Conservation (phyloP, 2,888 invertebrate genomes). For the Hirtodrosophila alboralis region DNA sequence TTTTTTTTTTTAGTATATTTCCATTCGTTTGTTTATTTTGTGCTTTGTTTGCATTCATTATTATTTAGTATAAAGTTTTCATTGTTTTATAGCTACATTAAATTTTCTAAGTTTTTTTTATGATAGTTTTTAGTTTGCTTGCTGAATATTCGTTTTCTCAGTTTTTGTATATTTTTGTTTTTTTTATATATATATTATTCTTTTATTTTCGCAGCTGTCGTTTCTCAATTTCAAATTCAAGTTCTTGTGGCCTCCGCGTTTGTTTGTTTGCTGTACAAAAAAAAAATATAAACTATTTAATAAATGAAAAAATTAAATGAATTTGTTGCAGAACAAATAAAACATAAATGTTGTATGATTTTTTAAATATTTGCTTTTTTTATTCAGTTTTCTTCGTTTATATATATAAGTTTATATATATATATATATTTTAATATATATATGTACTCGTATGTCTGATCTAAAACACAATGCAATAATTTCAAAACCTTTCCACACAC, state of each 20-base stretch:
- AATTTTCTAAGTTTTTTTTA: conserved; percentile 65
- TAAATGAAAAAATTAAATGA: background rate
- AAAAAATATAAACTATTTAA: conserved; percentile 17
- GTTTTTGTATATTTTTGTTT: conserved; percentile 11
- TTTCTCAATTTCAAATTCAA: conserved; percentile 33
- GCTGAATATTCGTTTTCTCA: conserved; percentile 22
- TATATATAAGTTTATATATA: conserved; percentile 51
- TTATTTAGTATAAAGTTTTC: conserved; percentile 54
- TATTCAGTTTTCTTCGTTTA: conserved; percentile 62
- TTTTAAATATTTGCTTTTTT: conserved; percentile 54
- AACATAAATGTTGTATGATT: conserved; percentile 48
- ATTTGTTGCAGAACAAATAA: conserved; percentile 40
- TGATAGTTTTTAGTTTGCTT: conserved; percentile 67
- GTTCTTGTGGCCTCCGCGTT: conserved; percentile 5
- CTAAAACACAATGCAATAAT: conserved; percentile 62
- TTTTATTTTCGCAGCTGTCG: conserved; percentile 14
- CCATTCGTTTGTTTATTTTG: conserved; percentile 26
- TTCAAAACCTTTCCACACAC: conserved; percentile 22
- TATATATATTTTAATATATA: conserved; percentile 49
- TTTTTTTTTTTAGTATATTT: conserved; percentile 17
- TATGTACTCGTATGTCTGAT: conserved; percentile 36
- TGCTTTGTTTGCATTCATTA: conserved; percentile 21
- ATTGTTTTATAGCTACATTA: conserved; percentile 61
- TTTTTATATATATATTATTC: conserved; percentile 16
- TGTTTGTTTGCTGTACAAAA: conserved; percentile 31